Evolutionary conservation across 2,113 vertebrate genomes (phyloP).

Genomic region (Columbina picui): DNA sequence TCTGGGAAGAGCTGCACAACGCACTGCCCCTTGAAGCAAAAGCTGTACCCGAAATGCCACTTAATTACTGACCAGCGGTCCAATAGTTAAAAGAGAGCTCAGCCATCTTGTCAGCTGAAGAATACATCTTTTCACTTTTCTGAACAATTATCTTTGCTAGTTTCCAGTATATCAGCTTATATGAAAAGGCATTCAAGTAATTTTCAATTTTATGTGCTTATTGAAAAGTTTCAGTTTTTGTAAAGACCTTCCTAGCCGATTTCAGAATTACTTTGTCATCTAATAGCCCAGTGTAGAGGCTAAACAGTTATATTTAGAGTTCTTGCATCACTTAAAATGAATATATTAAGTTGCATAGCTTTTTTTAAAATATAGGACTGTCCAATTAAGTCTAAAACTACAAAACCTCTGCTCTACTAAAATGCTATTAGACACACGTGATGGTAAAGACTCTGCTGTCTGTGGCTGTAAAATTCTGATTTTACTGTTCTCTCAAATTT

Average conservation of each 20-base stretch:
- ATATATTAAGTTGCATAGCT: neutral
- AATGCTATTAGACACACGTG: neutral
- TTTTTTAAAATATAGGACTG: neutral
- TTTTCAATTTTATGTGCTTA: neutral
- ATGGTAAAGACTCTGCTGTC: neutral
- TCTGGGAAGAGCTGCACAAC: neutral
- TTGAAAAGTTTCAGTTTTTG: neutral
- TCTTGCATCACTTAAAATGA: neutral
- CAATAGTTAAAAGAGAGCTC: neutral
- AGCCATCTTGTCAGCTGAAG: neutral
- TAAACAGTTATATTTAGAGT: neutral
- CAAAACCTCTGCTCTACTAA: neutral
- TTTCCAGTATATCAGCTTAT: neutral
- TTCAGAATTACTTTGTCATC: neutral
- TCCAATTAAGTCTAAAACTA: neutral
- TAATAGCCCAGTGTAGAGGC: neutral
- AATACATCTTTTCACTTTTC: neutral
- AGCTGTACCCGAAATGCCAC: neutral
- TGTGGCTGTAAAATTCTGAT: neutral
- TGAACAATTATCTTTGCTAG: neutral
- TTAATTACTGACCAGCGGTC: rapidly evolving
- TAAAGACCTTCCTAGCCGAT: neutral
- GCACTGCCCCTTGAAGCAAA: neutral
- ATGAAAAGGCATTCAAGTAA: neutral
- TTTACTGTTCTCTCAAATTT: neutral